Base-by-base conservation (phyloP, 1,140 invertebrate genomes). In the Drosophila arizonae region DNA sequence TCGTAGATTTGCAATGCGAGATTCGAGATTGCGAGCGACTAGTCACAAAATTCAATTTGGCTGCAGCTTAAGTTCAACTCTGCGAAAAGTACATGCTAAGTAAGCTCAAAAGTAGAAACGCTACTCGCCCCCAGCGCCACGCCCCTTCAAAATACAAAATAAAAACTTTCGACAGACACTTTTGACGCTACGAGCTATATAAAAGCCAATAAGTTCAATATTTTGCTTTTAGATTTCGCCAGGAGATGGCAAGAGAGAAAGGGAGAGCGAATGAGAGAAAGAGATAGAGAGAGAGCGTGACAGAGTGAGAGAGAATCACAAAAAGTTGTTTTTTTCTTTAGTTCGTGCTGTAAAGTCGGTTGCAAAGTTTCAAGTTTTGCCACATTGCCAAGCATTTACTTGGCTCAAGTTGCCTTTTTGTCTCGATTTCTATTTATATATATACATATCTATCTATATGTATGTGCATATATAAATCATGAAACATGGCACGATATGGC, bases 161-260 rank as follows among this genome's bases (percentile, higher is more conserved):
- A 36, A n/a, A 21, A 51, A 51, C 61, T 24, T 45, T 54, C 62
- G 54, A 80, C 70, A 77, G 81, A 79, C 81, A 84, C 81, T 78
- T 85, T 87, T 76, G 55, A 62, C 54, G 82, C 82, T 72, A 50
- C 70, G 72, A 86, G 79, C 82, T 87, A 77, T 79, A 87, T 77
- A 79, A 88, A 88, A 87, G 82, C 82, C 84, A 87, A 87, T 87
- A 87, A 87, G 82, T 87, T 87, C 82, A 87, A 87, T 87, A 87
- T 87, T 87, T 87, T 87, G 81, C 82, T 87, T 82, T 82, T 87
- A 74, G 79, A 72, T 75, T 81, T 80, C 77, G n/a, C 3, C n/a
- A 15, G 15, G 17, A 46, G 43, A 15, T n/a, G 43, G 77, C 55
- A 24, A 17, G 26, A 21, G 4, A 9, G 30, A 30, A 9, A n/a